Evolutionary conservation across 2,888 invertebrate species (phyloP), one percentile per base, ranked within the genome.

Genomic region (Arenicola marina): DNA sequence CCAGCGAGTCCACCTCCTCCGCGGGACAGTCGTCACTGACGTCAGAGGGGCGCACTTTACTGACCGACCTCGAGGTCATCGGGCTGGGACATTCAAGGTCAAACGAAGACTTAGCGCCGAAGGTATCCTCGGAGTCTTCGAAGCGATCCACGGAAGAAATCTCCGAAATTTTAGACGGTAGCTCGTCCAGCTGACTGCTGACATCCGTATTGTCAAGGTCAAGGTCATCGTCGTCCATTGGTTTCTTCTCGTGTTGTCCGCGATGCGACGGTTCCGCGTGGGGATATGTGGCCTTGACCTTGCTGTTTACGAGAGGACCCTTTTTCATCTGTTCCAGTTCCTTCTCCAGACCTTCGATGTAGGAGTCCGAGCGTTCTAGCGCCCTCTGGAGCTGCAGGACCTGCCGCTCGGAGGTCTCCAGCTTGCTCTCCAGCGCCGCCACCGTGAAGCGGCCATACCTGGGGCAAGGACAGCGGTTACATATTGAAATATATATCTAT

Each of bases 361-460:
- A 78, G 34, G 73, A 67, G 59, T 82, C 82, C 66, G 78, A 79
- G 55, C 73, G 68, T 59, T 78, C 76, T 45, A 82, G 64, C 11
- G 81, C 80, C 56, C 76, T 77, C 46, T 79, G 74, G 29, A 82
- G 69, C 51, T 76, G 75, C 4, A 67, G 68, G 2, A 77, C 72
- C 65, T 82, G 78, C 64, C 78, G 79, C 63, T 79, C 77, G 53
- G 75, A 73, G 43, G 65, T 67, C 28, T 78, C 76, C 33, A 80
- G 59, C 59, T 80, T 78, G 1, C 75, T 61, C 65, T 82, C 79
- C 43, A 81, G 63, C 2, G 80, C 77, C 28, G 78, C 75, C 3
- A 81, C 79, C 31, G 81, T 80, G 48, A 69, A 73, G 46, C 80
- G 71, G 1, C 80, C 80, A 73, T 74, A 78, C 55, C 82, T 82